Conservation (phyloP, 2,113 vertebrate species). For the Phoenicopterus ruber region DNA sequence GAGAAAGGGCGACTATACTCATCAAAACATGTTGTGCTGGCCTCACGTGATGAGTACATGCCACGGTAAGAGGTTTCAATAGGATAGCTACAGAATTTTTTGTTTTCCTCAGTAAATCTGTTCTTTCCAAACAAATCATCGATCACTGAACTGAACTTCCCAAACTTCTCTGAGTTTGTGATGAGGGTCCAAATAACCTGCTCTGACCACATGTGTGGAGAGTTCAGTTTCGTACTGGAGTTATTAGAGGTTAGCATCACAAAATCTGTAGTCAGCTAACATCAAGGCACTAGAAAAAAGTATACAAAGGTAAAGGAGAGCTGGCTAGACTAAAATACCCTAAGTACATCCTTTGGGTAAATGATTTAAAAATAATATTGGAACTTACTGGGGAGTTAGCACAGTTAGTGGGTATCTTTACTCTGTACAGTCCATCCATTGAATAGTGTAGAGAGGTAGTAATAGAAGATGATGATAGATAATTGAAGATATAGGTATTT, state of each 20-base stretch:
- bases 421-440: background rate
- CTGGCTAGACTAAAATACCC: background rate
- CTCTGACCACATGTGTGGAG: background rate
- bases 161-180: background rate
- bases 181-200: background rate
- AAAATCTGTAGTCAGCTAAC: background rate
- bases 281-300: background rate
- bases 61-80: background rate
- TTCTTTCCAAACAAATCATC: background rate
- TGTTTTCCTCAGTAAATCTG: background rate
- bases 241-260: background rate
- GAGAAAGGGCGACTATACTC: background rate
- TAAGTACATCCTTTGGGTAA: background rate
- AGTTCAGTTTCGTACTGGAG: background rate
- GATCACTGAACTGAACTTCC: background rate
- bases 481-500: background rate
- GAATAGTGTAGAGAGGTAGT: background rate
- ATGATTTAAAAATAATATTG: background rate
- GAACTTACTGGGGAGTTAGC: background rate
- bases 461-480: background rate
- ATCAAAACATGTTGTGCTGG: background rate
- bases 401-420: background rate
- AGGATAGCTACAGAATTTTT: background rate
- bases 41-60: background rate
- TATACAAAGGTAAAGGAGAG: background rate